Evolutionary conservation across 2,797 vertebrate species (phyloP).

Genomic region (Enteromius argenteus): DNA sequence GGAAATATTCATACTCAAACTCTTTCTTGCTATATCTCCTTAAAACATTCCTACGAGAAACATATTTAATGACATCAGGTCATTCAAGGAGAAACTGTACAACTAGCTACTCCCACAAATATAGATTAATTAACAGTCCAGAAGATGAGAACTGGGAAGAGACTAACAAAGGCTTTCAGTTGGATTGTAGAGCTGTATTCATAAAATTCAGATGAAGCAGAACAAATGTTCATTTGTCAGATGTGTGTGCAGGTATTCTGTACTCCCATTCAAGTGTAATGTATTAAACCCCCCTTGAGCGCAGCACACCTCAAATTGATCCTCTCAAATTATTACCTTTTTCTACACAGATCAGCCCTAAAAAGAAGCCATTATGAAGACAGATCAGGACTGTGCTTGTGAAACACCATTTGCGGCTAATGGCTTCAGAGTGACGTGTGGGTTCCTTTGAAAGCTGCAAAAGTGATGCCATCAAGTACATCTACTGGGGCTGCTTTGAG

Average conservation of each 20-base stretch:
- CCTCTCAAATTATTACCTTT: slow-evolving; percentile 56
- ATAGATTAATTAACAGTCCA: slow-evolving; percentile 52
- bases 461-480: slow-evolving; percentile 23
- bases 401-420: slow-evolving; percentile 54
- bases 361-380: slow-evolving; percentile 57
- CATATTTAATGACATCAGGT: slow-evolving; percentile 34
- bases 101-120: slow-evolving; percentile 44
- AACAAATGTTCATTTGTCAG: slow-evolving; percentile 66
- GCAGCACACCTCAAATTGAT: slow-evolving; percentile 40
- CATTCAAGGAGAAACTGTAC: slow-evolving; percentile 9
- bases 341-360: slow-evolving; percentile 61
- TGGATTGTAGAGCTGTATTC: slow-evolving; percentile 55
- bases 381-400: slow-evolving; percentile 49
- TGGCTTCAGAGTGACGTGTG: slow-evolving; percentile 47
- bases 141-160: slow-evolving; percentile 46
- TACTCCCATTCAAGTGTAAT: slow-evolving; percentile 62
- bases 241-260: slow-evolving; percentile 62
- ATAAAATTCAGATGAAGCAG: slow-evolving; percentile 63
- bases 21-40: neutral
- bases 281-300: slow-evolving; percentile 48
- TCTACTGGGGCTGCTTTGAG: slow-evolving; percentile 1
- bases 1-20: slow-evolving; percentile 67
- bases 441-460: slow-evolving; percentile 45
- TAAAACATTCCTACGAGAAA: neutral
- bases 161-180: slow-evolving; percentile 58